Conservation (phyloP, 2,888 invertebrate species). For the Tenthredo scrophulariae region DNA sequence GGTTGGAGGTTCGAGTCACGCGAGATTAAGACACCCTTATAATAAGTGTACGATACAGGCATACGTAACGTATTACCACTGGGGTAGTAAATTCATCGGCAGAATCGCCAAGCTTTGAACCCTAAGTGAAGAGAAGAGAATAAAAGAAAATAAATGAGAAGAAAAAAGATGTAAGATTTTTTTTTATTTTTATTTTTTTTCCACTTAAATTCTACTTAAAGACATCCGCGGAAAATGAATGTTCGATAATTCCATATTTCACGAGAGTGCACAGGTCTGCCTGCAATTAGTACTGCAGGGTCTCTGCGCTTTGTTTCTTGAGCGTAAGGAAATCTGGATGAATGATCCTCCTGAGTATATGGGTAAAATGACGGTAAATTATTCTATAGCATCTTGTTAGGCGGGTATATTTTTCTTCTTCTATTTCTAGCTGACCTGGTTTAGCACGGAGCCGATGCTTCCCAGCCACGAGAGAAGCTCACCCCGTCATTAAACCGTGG, state of each 20-base stretch:
- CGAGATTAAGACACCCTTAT: constrained; percentile 32
- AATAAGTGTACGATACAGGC: background rate
- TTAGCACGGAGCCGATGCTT: constrained; percentile 17
- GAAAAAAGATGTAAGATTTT: background rate
- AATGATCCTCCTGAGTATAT: constrained; percentile 12
- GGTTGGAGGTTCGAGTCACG: constrained; percentile 34
- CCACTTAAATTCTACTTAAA: background rate
- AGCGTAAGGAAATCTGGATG: background rate
- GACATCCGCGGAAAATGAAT: background rate
- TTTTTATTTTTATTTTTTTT: background rate
- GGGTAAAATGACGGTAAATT: constrained; percentile 9
- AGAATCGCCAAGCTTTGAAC: constrained; percentile 7
- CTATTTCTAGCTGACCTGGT: constrained; percentile 34
- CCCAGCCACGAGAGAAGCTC: constrained; percentile 37
- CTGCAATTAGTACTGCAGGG: constrained; percentile 4
- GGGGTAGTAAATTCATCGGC: background rate
- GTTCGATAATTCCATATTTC: constrained; percentile 3
- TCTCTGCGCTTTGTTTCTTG: background rate
- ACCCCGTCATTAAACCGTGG: constrained; percentile 30
- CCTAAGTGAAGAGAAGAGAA: background rate
- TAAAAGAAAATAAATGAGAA: background rate
- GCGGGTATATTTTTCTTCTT: constrained; percentile 22
- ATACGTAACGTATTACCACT: background rate
- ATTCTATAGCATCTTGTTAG: constrained; percentile 49
- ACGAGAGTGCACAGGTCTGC: background rate